Percentiles rank a stretch among this genome's conserved stretches.
These are phyloP conservation scores for Zhuqinia jingwanae DNA, from an alignment of 2,888 invertebrate genomes.

Conservation along the genomic window DNA sequence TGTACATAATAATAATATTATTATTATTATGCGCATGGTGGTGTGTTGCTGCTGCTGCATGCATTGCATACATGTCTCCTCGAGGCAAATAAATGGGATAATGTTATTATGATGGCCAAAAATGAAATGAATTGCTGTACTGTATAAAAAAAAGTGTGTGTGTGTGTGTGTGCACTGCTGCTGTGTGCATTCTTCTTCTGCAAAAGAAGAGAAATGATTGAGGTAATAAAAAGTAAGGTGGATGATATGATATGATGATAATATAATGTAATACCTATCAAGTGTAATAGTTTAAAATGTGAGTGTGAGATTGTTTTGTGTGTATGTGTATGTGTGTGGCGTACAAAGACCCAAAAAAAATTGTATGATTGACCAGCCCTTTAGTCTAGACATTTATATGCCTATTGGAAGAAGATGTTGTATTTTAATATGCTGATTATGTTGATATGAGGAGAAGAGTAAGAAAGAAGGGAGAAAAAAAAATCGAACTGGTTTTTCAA, in stretches of 20 bases:
- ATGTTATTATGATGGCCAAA: too few relatives aligned
- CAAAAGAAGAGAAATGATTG: neutral
- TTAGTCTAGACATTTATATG: slow-evolving; percentile 68
- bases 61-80: too few relatives aligned
- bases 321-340: slow-evolving; percentile 48
- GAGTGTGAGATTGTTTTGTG: too few relatives aligned
- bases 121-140: too few relatives aligned
- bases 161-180: slow-evolving; percentile 20
- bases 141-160: slow-evolving; percentile 22
- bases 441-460: neutral
- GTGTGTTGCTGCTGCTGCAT: too few relatives aligned
- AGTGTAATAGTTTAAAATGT: slow-evolving; percentile 19
- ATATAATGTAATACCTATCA: slow-evolving; percentile 11
- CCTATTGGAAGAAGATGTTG: slow-evolving; percentile 63
- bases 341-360: slow-evolving; percentile 65
- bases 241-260: slow-evolving; percentile 22
- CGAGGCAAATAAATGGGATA: too few relatives aligned
- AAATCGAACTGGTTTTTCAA: slow-evolving; percentile 70
- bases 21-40: too few relatives aligned
- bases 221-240: slow-evolving; percentile 22
- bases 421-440: slow-evolving; percentile 22
- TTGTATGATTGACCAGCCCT: slow-evolving; percentile 67
- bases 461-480: neutral
- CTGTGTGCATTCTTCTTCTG: too few relatives aligned
- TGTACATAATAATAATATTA: too few relatives aligned